Conservation (phyloP, 2,797 vertebrate genomes). For the Stomatorhinus walkeri region DNA sequence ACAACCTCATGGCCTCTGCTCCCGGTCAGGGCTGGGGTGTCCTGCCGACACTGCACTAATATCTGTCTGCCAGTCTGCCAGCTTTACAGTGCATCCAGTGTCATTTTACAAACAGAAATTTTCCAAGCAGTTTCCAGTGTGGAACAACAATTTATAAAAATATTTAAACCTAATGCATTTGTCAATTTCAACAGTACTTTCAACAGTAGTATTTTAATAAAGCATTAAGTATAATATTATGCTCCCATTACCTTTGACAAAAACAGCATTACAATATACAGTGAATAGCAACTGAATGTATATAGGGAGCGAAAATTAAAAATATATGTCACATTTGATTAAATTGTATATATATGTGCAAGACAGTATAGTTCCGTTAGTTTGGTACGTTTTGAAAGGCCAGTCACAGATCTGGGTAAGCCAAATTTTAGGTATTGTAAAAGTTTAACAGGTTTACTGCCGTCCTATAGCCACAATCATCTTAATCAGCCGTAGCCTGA, state of each 20-base stretch:
- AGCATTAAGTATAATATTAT: background rate
- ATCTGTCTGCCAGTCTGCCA: background rate
- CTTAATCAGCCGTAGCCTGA: background rate
- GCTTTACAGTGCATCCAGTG: background rate
- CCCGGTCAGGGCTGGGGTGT: background rate
- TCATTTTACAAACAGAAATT: background rate
- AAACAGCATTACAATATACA: background rate
- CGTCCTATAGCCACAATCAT: background rate
- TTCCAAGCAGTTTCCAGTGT: background rate
- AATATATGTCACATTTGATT: background rate
- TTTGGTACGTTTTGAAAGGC: background rate
- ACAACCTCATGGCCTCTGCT: conserved; percentile 9
- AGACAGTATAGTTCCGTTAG: background rate
- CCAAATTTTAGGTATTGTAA: background rate
- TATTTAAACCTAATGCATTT: background rate
- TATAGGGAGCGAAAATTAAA: background rate
- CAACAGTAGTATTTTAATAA: too few relatives aligned
- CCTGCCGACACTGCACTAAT: background rate
- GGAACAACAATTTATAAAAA: background rate
- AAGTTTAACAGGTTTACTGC: background rate
- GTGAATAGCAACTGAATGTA: background rate
- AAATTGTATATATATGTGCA: background rate
- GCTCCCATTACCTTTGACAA: background rate
- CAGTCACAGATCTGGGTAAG: background rate
- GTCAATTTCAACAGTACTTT: background rate